Base-by-base conservation (phyloP, 2,888 invertebrate species). In the Callinectes sapidus region DNA sequence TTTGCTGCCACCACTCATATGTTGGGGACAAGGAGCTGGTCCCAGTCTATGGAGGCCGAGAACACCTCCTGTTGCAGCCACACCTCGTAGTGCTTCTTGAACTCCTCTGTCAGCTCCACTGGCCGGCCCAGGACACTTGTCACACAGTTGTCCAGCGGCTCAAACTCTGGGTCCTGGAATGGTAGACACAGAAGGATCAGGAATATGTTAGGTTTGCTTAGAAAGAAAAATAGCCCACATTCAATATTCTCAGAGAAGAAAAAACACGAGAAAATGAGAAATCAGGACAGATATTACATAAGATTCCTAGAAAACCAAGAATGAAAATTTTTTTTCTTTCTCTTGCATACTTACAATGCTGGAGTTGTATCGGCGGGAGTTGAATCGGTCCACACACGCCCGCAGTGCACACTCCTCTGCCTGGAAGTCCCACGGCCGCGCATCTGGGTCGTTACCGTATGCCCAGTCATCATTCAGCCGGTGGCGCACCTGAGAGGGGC, bases 381-480 rank as follows among this genome's bases (percentile, higher is more conserved):
- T 99, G 95, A 99, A 99, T 93, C 98, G 97, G 96, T 99, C 99
- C 2, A 99, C 99, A 95, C 98, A 98, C 0, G 98, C 97, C 94
- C 99, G 97, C 93, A 99, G 96, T 18, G 98, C 97, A 96, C 99
- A 98, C 95, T 99, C 99, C 96, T 99, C 99, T 61, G 98, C 98
- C 96, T 99, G 97, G 95, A 98, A 99, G 96, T 99, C 99, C 99
- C 99, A 99, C 0, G 99, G 99, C 94, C 99, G 97, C 0, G 99
- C 99, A 96, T 99, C 99, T 95, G 99, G 97, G 96, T 99, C 98
- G 96, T 99, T 99, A 91, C 99, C 99, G 96, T 98, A 99, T 3
- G 99, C 99, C 99, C 99, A 99, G 96, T 99, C 99, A 95, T 99
- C 99, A 95, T 99, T 99, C 86, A 99, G 96, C 92, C 99, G 97